Evolutionary conservation across 2,888 invertebrate species (phyloP), one percentile per base, ranked within the genome.

Genomic region (Drosophila parthenogenetica): DNA sequence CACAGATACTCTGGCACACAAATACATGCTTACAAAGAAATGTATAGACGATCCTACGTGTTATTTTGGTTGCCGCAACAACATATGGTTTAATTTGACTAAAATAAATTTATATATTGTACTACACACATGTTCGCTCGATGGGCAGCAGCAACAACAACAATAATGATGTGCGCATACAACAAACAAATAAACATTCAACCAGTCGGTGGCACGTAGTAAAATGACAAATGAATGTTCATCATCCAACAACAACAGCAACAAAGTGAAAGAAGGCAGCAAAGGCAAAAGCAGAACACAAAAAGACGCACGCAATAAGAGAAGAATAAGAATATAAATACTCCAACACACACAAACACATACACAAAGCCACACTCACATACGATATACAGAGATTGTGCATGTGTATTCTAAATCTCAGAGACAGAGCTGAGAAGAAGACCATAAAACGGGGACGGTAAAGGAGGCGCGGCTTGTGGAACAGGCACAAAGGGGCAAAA

Each of bases 141-240:
- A 48, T 48, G 49, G 53, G 61, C 54, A 67, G 67, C 70, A 65
- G 57, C 46, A 79, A 60, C 69, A 69, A 55, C 70, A 75, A 49
- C 65, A 76, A 59, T 50, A 69, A 48, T 73, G 58, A 48, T 25
- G 40, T 22, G 58, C 60, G 64, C 64, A 50, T 59, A 76, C 71
- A 72, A 74, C 69, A 72, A 86, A 83, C 71, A 84, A 84, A 84
- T 88, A 84, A 84, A 87, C 83, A 87, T 82, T 77, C 73, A 77
- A 82, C 48, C 75, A 82, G 87, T 82, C 88, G 83, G 83, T 87
- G 83, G 83, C 87, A 84, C 88, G 83, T 84, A 84, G 87, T 84
- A 87, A 84, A 87, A 84, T 84, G 83, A 84, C 83, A 84, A 84
- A 84, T 84, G 87, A 87, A 84, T 87, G 87, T 86, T 85, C 83